These are phyloP conservation scores for Sciurus vulgaris DNA, from an alignment of 2,797 vertebrate species.

Conservation along the genomic window DNA sequence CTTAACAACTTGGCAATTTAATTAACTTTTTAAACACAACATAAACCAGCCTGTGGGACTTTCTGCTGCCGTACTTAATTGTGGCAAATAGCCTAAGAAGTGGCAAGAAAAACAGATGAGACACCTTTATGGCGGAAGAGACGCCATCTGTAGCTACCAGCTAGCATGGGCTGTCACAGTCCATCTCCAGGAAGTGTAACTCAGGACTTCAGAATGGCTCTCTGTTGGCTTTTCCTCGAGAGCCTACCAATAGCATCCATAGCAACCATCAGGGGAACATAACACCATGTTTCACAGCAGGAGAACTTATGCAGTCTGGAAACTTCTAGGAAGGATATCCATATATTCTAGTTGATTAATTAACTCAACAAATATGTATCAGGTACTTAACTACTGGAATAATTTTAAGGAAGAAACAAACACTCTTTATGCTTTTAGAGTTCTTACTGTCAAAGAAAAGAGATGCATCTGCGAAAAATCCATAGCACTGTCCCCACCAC, in stretches of 20 bases:
- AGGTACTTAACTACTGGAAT: background rate
- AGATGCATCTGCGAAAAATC: background rate
- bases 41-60: slow-evolving; percentile 83
- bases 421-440: background rate
- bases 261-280: background rate
- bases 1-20: slow-evolving; percentile 85
- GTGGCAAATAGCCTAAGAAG: slow-evolving; percentile 75
- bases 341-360: slow-evolving; percentile 25
- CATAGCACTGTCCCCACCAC: fast-evolving
- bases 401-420: background rate
- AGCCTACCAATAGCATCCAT: background rate
- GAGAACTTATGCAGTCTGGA: background rate
- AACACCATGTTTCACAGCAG: background rate
- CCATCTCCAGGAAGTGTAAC: slow-evolving; percentile 50
- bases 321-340: background rate
- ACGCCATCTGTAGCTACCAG: slow-evolving; percentile 71
- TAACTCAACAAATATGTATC: background rate
- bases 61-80: slow-evolving; percentile 77
- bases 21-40: slow-evolving; percentile 85
- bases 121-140: slow-evolving; percentile 77
- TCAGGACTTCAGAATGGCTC: slow-evolving; percentile 36
- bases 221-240: slow-evolving; percentile 52
- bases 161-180: slow-evolving; percentile 58
- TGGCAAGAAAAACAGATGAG: slow-evolving; percentile 78
- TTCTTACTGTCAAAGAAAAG: background rate